Evolutionary conservation across 2,113 vertebrate species (phyloP).

Genomic region (Ariopsis seemanni): DNA sequence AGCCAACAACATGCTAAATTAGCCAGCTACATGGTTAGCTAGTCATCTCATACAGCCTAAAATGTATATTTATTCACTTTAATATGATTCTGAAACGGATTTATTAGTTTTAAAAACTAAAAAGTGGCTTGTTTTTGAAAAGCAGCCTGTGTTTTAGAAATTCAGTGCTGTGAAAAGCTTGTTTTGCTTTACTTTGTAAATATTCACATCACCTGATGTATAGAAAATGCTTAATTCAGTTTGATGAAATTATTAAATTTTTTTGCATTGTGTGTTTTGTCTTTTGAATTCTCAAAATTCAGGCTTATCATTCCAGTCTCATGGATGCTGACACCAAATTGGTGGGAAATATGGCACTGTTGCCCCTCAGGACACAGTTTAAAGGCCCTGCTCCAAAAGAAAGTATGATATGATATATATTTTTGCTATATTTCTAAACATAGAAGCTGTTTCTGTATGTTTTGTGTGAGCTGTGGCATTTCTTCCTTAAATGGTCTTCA

Average conservation of each 20-base stretch:
- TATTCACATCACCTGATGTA: neutral
- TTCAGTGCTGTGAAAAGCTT: neutral
- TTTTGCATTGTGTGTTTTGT: too few species aligned
- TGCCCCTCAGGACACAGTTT: constrained; percentile 93
- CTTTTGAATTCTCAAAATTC: neutral
- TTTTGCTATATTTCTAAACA: neutral
- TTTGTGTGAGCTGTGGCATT: neutral
- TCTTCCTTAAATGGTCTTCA: constrained; percentile 58
- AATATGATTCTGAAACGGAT: neutral
- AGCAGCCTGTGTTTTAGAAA: neutral
- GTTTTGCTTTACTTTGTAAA: neutral
- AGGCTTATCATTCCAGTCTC: constrained; percentile 95
- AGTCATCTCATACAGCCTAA: neutral
- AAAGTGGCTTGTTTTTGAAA: neutral
- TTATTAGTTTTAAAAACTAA: neutral
- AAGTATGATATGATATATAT: constrained; percentile 74
- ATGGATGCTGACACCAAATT: constrained; percentile 86
- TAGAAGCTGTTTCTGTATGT: neutral
- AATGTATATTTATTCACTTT: neutral
- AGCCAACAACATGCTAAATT: neutral
- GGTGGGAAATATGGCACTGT: constrained; percentile 93
- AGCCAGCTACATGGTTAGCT: constrained; percentile 2
- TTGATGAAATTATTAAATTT: too few species aligned
- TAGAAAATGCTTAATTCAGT: neutral
- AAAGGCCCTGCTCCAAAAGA: constrained; percentile 94